Conservation (phyloP, 2,113 vertebrate species). For the Spheniscus mendiculus region DNA sequence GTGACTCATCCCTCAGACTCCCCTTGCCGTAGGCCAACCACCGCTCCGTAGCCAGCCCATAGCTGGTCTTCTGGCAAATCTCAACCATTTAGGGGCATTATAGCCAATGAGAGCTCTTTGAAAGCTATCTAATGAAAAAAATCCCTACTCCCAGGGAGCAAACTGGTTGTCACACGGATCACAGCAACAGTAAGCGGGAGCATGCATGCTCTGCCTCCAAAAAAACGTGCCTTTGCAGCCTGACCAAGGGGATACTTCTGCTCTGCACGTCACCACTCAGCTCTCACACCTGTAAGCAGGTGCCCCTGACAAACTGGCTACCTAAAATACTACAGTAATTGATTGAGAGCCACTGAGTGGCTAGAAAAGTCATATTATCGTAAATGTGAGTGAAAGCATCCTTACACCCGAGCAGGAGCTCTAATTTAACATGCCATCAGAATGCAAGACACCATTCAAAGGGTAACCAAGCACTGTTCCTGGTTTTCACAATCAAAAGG, state of each 20-base stretch:
- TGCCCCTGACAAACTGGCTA: not conserved
- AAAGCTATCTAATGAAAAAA: not conserved
- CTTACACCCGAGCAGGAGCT: not conserved
- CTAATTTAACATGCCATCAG: not conserved
- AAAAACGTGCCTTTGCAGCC: not conserved
- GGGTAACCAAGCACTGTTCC: not conserved
- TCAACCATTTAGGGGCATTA: not conserved
- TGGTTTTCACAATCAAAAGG: not conserved
- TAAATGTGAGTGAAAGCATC: not conserved
- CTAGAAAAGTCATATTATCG: not conserved
- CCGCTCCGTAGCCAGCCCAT: rapidly evolving
- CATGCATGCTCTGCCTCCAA: not conserved
- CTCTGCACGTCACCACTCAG: not conserved
- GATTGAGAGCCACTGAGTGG: not conserved
- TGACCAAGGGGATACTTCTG: not conserved
- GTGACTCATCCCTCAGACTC: not conserved
- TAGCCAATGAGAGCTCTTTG: not conserved
- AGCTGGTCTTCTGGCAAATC: not conserved
- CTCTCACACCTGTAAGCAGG: not conserved
- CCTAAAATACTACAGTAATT: not conserved
- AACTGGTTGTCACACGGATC: not conserved
- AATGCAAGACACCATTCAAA: not conserved
- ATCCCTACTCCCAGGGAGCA: not conserved
- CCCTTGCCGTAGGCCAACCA: not conserved
- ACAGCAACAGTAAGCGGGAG: not conserved